These are phyloP conservation scores for Momotus momota DNA, from an alignment of 2,797 vertebrate species.

Conservation along the genomic window DNA sequence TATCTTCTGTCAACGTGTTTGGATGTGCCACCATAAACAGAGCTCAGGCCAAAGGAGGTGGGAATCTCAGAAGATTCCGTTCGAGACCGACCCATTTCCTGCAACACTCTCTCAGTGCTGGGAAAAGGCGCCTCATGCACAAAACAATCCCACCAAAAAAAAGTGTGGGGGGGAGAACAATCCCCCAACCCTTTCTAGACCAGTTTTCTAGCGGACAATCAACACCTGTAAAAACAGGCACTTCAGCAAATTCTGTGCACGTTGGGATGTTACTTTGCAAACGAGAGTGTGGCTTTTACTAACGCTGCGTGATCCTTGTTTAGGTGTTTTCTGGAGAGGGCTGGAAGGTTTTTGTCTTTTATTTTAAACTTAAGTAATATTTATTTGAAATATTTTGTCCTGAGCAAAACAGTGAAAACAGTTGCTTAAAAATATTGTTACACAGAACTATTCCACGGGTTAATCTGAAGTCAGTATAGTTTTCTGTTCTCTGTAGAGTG, in stretches of 20 bases:
- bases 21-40: not conserved
- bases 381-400: not conserved
- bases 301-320: not conserved
- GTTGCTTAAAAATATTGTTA: not conserved
- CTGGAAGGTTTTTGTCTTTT: rapidly evolving
- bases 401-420: not conserved
- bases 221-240: not conserved
- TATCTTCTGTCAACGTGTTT: not conserved
- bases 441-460: not conserved
- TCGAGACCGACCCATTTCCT: slow-evolving; percentile 15
- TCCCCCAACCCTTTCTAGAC: not conserved
- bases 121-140: not conserved
- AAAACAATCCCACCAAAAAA: not conserved
- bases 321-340: not conserved
- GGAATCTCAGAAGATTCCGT: slow-evolving; percentile 12
- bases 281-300: not conserved
- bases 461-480: not conserved
- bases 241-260: not conserved
- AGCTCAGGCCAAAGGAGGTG: slow-evolving; percentile 16
- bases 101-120: not conserved
- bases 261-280: not conserved
- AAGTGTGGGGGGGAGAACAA: not conserved
- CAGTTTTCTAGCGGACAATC: not conserved
- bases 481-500: not conserved
- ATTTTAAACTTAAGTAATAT: not conserved